Percentiles rank a stretch among this genome's conserved stretches.
phyloP scores from a whole-genome alignment of 1,140 invertebrate species.

The Bombyx mori region ASM3026992v2 NC_085116.1:5298001-5298500 shows the following conservation, averaged over 20 bases:
- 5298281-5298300: conserved; percentile 72
- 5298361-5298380: conserved; percentile 34
- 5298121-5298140: too few species aligned
- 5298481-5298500: conserved; percentile 81
- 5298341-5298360: neutral
- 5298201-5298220: conserved; percentile 93
- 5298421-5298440: conserved; percentile 35
- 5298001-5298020: too few species aligned
- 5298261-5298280: conserved; percentile 95
- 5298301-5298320: neutral
- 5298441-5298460: conserved; percentile 36
- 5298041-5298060: too few species aligned
- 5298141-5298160: too few species aligned
- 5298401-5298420: conserved; percentile 85
- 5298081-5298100: too few species aligned
- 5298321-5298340: neutral
- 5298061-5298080: too few species aligned
- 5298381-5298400: conserved; percentile 95
- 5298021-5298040: too few species aligned
- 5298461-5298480: conserved; percentile 28
- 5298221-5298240: conserved; percentile 87
- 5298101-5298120: too few species aligned
- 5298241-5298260: conserved; percentile 82
- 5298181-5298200: conserved; percentile 88
- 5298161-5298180: too few species aligned